Conservation (phyloP, 2,797 vertebrate species). For the Molothrus ater region DNA sequence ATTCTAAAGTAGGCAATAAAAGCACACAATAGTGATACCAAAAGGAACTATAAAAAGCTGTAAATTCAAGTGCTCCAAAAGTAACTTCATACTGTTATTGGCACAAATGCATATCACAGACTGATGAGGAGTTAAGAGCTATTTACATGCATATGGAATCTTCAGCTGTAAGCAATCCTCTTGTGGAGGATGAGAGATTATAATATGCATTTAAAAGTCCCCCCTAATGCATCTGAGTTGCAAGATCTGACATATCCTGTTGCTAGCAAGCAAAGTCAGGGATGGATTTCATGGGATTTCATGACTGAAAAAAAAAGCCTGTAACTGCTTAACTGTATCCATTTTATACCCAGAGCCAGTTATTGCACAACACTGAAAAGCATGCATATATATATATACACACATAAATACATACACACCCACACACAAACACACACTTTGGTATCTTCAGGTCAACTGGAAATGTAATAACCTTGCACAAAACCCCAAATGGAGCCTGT, state of each 20-base stretch:
- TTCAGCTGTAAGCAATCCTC: not conserved
- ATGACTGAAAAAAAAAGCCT: not conserved
- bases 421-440: not conserved
- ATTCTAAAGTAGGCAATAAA: not conserved
- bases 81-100: not conserved
- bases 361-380: not conserved
- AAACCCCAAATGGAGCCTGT: not conserved
- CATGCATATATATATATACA: not conserved
- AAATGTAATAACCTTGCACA: not conserved
- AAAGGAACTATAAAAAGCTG: not conserved
- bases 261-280: not conserved
- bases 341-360: not conserved
- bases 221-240: not conserved
- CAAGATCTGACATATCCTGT: fast-evolving
- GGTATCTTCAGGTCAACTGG: not conserved
- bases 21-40: not conserved
- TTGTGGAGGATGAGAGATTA: not conserved
- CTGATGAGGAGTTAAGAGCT: not conserved
- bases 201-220: not conserved
- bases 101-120: fast-evolving
- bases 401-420: not conserved
- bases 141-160: not conserved
- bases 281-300: not conserved
- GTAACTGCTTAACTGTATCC: not conserved
- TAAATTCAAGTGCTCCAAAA: not conserved